A percentile compares a stretch with the other conserved stretches of the same genome.
Conservation (phyloP, 2,797 vertebrate genomes). For the Streptopelia turtur region DNA sequence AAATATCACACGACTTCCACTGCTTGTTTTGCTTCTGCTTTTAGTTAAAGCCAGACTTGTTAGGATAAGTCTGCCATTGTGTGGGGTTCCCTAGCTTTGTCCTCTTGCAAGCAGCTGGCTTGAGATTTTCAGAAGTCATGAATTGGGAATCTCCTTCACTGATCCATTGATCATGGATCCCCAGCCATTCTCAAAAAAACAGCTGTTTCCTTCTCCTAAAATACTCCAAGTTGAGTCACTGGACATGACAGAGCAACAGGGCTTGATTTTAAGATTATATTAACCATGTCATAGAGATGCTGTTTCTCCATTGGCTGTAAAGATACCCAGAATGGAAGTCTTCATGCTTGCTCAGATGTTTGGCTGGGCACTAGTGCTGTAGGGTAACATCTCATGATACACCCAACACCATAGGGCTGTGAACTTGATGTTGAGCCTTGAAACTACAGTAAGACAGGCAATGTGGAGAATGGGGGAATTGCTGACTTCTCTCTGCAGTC, state of each 20-base stretch:
- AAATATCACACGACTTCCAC: background rate
- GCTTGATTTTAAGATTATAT: background rate
- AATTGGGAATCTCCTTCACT: background rate
- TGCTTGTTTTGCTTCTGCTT: constrained; percentile 15
- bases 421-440: background rate
- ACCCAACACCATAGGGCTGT: background rate
- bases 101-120: background rate
- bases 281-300: background rate
- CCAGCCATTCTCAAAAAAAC: background rate
- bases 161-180: background rate
- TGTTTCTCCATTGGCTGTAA: background rate
- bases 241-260: background rate
- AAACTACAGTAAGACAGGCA: background rate
- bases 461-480: background rate
- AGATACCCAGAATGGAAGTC: background rate
- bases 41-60: background rate
- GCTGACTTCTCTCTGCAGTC: background rate
- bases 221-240: background rate
- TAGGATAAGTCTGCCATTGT: background rate
- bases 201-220: background rate
- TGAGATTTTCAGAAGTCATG: background rate
- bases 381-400: background rate
- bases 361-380: background rate
- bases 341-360: background rate
- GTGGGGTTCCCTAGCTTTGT: background rate